phyloP scores from a whole-genome alignment of 2,113 vertebrate genomes.

The Murina feae region DNA sequence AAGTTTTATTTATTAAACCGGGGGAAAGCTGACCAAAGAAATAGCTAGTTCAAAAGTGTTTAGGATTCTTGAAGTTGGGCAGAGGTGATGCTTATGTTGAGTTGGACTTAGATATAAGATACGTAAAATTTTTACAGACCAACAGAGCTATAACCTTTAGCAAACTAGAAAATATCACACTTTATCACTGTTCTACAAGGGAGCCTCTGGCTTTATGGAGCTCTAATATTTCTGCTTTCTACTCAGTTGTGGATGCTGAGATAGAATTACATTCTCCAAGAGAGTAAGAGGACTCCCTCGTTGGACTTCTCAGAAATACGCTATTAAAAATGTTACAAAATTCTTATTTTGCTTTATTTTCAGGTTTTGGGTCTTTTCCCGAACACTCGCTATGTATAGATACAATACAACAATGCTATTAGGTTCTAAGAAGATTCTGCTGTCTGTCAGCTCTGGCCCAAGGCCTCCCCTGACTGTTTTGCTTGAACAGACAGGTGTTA shows the following conservation, averaged over 20 bases:
- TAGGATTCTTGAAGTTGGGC: not conserved
- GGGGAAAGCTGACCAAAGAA: not conserved
- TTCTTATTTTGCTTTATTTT: slow-evolving; percentile 28
- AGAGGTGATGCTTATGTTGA: not conserved
- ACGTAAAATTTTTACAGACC: not conserved
- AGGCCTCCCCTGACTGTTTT: not conserved
- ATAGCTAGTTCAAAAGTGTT: not conserved
- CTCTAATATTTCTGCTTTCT: not conserved
- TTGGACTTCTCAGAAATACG: not conserved
- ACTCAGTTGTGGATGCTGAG: not conserved
- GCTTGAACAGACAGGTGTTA: not conserved
- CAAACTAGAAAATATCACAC: not conserved
- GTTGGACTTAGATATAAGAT: not conserved
- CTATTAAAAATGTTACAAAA: not conserved
- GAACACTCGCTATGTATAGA: not conserved
- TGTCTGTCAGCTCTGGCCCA: not conserved
- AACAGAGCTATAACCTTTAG: not conserved
- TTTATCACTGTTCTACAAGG: not conserved
- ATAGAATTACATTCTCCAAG: not conserved
- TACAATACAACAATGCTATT: not conserved
- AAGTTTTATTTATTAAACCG: not conserved
- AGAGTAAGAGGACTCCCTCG: not conserved
- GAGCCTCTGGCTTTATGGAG: not conserved
- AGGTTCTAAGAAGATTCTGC: not conserved
- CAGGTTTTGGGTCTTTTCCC: not conserved